Percentiles rank a stretch among this genome's conserved stretches.
Evolutionary conservation across 2,888 invertebrate genomes (phyloP).

Genomic region (Tridacna gigas): DNA sequence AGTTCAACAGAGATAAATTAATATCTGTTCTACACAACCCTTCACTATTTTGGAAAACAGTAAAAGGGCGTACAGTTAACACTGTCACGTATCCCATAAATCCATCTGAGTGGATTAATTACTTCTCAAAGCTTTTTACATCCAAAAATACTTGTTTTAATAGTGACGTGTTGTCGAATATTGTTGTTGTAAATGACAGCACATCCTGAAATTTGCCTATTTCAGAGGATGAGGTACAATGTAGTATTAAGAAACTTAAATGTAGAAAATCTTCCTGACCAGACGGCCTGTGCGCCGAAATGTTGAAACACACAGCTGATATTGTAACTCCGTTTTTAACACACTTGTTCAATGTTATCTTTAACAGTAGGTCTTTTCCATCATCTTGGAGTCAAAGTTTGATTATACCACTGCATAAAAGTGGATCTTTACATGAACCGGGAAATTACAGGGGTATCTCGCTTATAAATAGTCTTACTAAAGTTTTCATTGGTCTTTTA

Average conservation of each 20-base stretch:
- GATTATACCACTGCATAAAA: not conserved
- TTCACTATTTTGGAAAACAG: too few relatives aligned
- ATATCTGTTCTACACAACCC: not conserved
- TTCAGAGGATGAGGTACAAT: slow-evolving; percentile 3
- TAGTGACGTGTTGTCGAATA: too few relatives aligned
- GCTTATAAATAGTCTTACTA: slow-evolving; percentile 32
- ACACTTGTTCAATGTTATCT: too few relatives aligned
- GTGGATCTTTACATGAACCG: slow-evolving; percentile 5
- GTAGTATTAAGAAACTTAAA: too few relatives aligned
- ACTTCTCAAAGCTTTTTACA: not conserved
- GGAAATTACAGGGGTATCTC: slow-evolving; percentile 45
- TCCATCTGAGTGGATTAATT: too few relatives aligned
- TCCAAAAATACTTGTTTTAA: not conserved
- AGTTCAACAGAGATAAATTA: not conserved
- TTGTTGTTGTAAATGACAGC: not conserved
- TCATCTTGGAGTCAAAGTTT: slow-evolving; percentile 10
- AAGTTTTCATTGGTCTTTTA: slow-evolving; percentile 14
- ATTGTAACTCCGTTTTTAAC: too few relatives aligned
- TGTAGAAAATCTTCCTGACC: too few relatives aligned
- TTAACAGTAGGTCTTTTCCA: too few relatives aligned
- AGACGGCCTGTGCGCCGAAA: too few relatives aligned
- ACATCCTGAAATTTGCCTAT: not conserved
- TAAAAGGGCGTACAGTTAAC: too few relatives aligned
- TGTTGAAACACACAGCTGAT: too few relatives aligned
- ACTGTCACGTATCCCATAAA: too few relatives aligned